These are phyloP conservation scores for Noturus placidus DNA, from an alignment of 2,113 vertebrate species.

Conservation along the genomic window DNA sequence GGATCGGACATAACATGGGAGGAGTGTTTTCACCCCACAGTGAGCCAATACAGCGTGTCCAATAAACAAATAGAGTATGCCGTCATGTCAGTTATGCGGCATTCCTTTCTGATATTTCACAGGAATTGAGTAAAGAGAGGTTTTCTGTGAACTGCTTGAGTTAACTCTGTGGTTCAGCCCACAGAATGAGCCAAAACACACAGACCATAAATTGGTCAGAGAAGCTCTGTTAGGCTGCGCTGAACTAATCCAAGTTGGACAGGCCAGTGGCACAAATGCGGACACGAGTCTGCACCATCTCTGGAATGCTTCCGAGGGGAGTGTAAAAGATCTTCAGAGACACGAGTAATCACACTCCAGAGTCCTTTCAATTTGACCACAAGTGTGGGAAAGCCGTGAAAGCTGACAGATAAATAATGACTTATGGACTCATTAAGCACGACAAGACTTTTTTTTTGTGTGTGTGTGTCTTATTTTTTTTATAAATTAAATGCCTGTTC, in stretches of 20 bases:
- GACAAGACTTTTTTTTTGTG: slow-evolving; percentile 33
- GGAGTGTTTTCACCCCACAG: slow-evolving; percentile 20
- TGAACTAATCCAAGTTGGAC: slow-evolving; percentile 54
- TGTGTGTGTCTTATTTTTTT: not conserved
- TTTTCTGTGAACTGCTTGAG: slow-evolving; percentile 46
- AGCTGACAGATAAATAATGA: slow-evolving; percentile 62
- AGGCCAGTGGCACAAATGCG: slow-evolving; percentile 55
- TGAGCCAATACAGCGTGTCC: slow-evolving; percentile 24
- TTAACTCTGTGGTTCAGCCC: slow-evolving; percentile 54
- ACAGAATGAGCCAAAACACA: slow-evolving; percentile 58
- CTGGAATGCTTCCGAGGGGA: slow-evolving; percentile 61
- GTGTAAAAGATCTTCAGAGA: slow-evolving; percentile 60
- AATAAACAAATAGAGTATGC: slow-evolving; percentile 43
- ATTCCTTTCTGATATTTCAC: slow-evolving; percentile 54
- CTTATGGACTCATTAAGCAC: slow-evolving; percentile 14
- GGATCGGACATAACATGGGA: not conserved
- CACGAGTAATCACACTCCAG: slow-evolving; percentile 57
- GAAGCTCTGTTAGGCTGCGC: slow-evolving; percentile 56
- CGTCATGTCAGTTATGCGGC: slow-evolving; percentile 33
- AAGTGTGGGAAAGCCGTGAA: slow-evolving; percentile 59
- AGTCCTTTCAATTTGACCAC: slow-evolving; percentile 57
- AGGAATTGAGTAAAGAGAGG: slow-evolving; percentile 48
- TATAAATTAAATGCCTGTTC: slow-evolving; percentile 39
- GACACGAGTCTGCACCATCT: slow-evolving; percentile 51
- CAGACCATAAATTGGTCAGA: slow-evolving; percentile 60